Percentiles rank a stretch among this genome's conserved stretches.
phyloP scores from a whole-genome alignment of 2,888 invertebrate species.

The Podabrus alpinus region DNA sequence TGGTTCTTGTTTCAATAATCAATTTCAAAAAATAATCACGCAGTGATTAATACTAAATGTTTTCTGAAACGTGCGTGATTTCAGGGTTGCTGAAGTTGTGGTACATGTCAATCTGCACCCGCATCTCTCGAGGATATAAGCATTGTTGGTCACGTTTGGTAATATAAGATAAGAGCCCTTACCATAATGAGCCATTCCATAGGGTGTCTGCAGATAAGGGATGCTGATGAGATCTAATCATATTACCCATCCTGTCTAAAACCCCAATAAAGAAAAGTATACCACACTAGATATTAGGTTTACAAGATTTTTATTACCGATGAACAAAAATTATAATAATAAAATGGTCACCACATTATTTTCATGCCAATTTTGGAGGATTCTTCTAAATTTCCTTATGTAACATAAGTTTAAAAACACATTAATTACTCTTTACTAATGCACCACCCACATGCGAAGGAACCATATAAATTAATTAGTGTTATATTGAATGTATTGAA shows the following conservation, averaged over 20 bases:
- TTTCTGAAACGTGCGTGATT: not conserved
- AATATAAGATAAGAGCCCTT: constrained; percentile 22
- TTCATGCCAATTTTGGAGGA: not conserved
- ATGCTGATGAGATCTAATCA: not conserved
- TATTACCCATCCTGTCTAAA: not conserved
- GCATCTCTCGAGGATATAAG: constrained; percentile 9
- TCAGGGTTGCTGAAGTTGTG: not conserved
- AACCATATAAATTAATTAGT: not conserved
- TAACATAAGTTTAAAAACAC: not conserved
- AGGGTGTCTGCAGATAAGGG: constrained; percentile 15
- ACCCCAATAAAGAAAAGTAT: not conserved
- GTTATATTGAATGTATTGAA: not conserved
- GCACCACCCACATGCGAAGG: not conserved
- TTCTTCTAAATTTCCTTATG: not conserved
- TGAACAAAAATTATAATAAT: not conserved
- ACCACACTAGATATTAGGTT: not conserved
- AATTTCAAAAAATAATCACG: not conserved
- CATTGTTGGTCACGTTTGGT: constrained; percentile 17
- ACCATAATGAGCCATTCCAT: constrained; percentile 5
- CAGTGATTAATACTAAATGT: no score
- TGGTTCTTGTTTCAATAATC: not conserved
- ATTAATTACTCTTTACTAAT: not conserved
- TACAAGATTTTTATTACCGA: no score
- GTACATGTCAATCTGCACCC: constrained; percentile 4
- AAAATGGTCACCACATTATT: not conserved